These are phyloP conservation scores for Micropoecilia bifurca DNA, from an alignment of 2,797 vertebrate species.

Conservation along the genomic window DNA sequence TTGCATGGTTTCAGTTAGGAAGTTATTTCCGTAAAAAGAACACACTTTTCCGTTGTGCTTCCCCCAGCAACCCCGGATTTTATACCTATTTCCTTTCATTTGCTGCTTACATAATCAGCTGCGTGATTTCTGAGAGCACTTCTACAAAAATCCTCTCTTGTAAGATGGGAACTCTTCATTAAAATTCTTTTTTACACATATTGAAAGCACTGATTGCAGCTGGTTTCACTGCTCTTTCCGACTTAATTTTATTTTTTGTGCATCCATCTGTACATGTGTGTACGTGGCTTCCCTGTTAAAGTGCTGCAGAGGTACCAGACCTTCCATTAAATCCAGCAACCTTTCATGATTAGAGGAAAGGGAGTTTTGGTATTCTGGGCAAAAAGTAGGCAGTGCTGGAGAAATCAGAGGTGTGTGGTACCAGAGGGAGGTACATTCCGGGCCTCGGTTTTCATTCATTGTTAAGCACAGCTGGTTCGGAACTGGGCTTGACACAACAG, in stretches of 20 bases:
- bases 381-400: constrained; percentile 58
- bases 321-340: constrained; percentile 64
- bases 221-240: constrained; percentile 56
- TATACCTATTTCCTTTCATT: constrained; percentile 76
- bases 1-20: constrained; percentile 80
- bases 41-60: constrained; percentile 71
- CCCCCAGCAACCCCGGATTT: constrained; percentile 42
- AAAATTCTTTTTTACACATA: constrained; percentile 24
- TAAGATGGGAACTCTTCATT: constrained; percentile 57
- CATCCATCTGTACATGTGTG: constrained; percentile 31
- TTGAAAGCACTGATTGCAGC: constrained; percentile 56
- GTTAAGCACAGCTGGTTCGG: constrained; percentile 55
- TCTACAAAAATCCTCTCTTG: constrained; percentile 49
- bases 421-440: constrained; percentile 69
- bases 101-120: constrained; percentile 70
- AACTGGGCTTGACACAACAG: constrained; percentile 55
- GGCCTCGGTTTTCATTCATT: constrained; percentile 66
- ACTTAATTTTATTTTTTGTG: constrained; percentile 28
- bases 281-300: constrained; percentile 44
- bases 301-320: constrained; percentile 53
- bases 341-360: constrained; percentile 55
- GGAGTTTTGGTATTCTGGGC: constrained; percentile 59
- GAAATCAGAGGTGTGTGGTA: constrained; percentile 62
- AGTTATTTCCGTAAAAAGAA: constrained; percentile 80
- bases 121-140: constrained; percentile 50